Percentiles rank a stretch among this genome's conserved stretches.
Conservation (phyloP, 2,888 invertebrate species). For the Acanthosepion lycidas region DNA sequence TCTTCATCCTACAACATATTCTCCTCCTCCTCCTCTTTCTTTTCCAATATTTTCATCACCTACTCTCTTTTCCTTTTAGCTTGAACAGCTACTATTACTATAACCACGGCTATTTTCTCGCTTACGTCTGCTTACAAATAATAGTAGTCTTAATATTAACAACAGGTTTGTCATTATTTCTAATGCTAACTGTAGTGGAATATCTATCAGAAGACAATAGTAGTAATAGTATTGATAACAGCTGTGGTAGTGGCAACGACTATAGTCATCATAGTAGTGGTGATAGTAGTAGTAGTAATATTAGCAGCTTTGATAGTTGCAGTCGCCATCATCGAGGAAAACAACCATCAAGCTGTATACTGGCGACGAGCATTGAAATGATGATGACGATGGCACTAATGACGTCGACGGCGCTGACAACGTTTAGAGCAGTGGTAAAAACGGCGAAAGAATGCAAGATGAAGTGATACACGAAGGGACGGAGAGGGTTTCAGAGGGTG, state of each 20-base stretch:
- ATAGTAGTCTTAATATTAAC: not conserved
- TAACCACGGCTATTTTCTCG: not conserved
- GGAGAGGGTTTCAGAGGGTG: not conserved
- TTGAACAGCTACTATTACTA: not conserved
- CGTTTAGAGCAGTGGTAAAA: too few relatives aligned
- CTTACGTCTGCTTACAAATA: not conserved
- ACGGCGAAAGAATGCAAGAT: not conserved
- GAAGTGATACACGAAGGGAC: not conserved
- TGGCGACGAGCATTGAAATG: not conserved
- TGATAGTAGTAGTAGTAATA: not conserved
- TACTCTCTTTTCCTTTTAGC: not conserved
- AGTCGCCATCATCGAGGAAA: too few relatives aligned
- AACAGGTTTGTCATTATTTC: not conserved
- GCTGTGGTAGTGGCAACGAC: not conserved
- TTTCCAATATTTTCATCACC: not conserved
- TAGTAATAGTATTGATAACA: not conserved
- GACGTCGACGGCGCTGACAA: not conserved
- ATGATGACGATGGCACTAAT: conserved; percentile 17
- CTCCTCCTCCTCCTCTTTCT: not conserved
- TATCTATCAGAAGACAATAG: not conserved
- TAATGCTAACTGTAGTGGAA: not conserved
- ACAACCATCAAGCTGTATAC: not conserved
- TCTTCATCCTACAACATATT: too few relatives aligned
- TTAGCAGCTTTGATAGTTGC: too few relatives aligned
- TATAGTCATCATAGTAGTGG: not conserved